Evolutionary conservation across 23 tunicate species (phyloP).

Genomic region (Halocynthia roretzi): DNA sequence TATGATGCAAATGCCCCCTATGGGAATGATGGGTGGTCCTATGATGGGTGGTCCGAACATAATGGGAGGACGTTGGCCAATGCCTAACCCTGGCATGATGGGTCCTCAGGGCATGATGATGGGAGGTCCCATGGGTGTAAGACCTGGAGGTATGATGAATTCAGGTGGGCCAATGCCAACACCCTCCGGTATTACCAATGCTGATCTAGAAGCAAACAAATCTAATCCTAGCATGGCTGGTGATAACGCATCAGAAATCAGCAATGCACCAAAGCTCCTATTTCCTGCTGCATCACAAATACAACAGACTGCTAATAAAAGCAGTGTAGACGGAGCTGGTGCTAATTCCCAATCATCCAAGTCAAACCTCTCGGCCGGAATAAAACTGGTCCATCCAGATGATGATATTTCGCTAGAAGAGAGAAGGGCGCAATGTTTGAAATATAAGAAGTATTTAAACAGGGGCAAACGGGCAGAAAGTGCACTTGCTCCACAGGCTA

Average conservation of each 20-base stretch:
- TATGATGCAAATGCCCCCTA: slow-evolving; percentile 34
- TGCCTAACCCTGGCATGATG: slow-evolving; percentile 85
- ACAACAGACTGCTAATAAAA: slow-evolving; percentile 28
- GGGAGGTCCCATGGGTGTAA: slow-evolving; percentile 61
- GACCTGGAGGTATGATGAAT: slow-evolving; percentile 26
- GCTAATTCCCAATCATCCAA: slow-evolving; percentile 19
- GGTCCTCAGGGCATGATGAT: slow-evolving; percentile 33
- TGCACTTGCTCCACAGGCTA: no score
- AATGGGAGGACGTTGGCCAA: slow-evolving; percentile 85
- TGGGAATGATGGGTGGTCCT: slow-evolving; percentile 51
- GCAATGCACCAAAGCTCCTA: slow-evolving; percentile 61
- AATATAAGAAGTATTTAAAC: slow-evolving; percentile 17
- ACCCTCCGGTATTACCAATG: slow-evolving; percentile 1
- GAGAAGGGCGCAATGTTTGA: slow-evolving; percentile 40
- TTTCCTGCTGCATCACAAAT: slow-evolving; percentile 92
- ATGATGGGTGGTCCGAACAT: slow-evolving; percentile 34
- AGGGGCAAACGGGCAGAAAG: no score
- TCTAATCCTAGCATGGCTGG: slow-evolving; percentile 18
- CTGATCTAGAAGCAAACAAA: slow-evolving; percentile 8
- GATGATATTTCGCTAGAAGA: slow-evolving; percentile 84
- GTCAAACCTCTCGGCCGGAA: slow-evolving; percentile 46
- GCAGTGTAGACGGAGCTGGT: slow-evolving; percentile 8
- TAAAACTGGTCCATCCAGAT: slow-evolving; percentile 89
- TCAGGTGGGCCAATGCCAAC: slow-evolving; percentile 31
- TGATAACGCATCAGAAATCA: slow-evolving; percentile 1